phyloP scores from a whole-genome alignment of 2,888 invertebrate genomes.

The Phalera bucephala region DNA sequence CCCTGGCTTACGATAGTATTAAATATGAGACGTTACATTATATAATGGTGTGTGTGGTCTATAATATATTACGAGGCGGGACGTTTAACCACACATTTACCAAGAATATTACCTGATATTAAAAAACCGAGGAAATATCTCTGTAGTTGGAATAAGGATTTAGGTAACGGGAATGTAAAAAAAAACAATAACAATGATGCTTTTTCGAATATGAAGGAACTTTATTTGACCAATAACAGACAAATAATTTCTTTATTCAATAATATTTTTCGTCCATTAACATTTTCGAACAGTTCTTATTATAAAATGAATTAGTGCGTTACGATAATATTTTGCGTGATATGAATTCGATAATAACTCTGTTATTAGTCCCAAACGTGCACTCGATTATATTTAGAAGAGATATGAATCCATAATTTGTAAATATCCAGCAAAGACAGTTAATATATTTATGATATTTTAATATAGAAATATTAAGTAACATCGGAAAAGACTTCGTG shows the following conservation, averaged over 20 bases:
- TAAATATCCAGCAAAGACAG: slow-evolving; percentile 59
- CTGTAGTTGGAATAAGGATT: too few relatives aligned
- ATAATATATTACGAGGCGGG: too few relatives aligned
- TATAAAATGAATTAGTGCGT: slow-evolving; percentile 68
- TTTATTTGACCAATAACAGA: slow-evolving; percentile 78
- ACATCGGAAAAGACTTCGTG: slow-evolving; percentile 59
- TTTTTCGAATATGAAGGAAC: slow-evolving; percentile 71
- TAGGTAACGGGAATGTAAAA: too few relatives aligned
- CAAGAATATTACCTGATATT: too few relatives aligned
- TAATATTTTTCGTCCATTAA: slow-evolving; percentile 44
- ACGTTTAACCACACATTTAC: too few relatives aligned
- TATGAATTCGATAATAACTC: slow-evolving; percentile 59
- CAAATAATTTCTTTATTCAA: slow-evolving; percentile 56
- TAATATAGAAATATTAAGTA: slow-evolving; percentile 59
- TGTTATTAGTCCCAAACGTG: slow-evolving; percentile 48
- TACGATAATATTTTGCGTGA: slow-evolving; percentile 60
- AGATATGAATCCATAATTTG: slow-evolving; percentile 56
- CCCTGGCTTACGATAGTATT: too few relatives aligned
- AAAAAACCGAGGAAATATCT: too few relatives aligned
- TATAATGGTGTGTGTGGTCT: too few relatives aligned
- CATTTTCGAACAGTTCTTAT: slow-evolving; percentile 48
- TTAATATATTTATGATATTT: slow-evolving; percentile 36
- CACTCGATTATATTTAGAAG: slow-evolving; percentile 56
- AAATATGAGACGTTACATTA: too few relatives aligned
- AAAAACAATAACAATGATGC: slow-evolving; percentile 27